Percentiles rank a stretch among this genome's conserved stretches.
Conservation (phyloP, 2,888 invertebrate genomes). For the Galeopsomyia nigrocyanea region DNA sequence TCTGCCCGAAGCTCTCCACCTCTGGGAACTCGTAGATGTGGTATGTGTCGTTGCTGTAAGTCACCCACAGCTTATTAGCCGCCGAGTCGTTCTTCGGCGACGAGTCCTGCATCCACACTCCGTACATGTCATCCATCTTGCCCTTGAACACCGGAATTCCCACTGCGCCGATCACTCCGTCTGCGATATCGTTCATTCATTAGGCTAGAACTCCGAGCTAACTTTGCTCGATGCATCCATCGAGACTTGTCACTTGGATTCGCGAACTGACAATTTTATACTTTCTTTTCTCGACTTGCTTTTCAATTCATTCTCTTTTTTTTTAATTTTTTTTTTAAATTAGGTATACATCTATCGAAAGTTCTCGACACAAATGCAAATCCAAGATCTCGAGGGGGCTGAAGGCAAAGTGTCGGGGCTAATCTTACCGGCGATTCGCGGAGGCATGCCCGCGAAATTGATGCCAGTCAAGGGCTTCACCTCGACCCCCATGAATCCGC, state of each 20-base stretch:
- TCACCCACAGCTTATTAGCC: constrained; percentile 86
- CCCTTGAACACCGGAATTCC: constrained; percentile 94
- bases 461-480: constrained; percentile 58
- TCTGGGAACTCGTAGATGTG: constrained; percentile 84
- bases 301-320: too few relatives aligned
- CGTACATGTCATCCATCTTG: constrained; percentile 81
- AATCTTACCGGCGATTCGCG: constrained; percentile 60
- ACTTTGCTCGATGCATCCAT: too few relatives aligned
- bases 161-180: constrained; percentile 90
- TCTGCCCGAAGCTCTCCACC: constrained; percentile 73
- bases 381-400: not conserved
- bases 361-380: not conserved
- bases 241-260: too few relatives aligned
- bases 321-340: too few relatives aligned
- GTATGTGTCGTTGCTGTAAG: constrained; percentile 81
- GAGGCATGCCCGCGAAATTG: constrained; percentile 59
- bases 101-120: constrained; percentile 90
- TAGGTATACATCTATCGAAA: not conserved
- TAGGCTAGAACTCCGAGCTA: too few relatives aligned
- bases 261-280: too few relatives aligned
- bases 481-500: constrained; percentile 60
- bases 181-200: constrained; percentile 68
- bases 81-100: constrained; percentile 69
- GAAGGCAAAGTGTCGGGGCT: not conserved
- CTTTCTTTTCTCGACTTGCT: too few relatives aligned